Evolutionary conservation across 2,113 vertebrate genomes (phyloP).

Genomic region (Cercopithecus mona): DNA sequence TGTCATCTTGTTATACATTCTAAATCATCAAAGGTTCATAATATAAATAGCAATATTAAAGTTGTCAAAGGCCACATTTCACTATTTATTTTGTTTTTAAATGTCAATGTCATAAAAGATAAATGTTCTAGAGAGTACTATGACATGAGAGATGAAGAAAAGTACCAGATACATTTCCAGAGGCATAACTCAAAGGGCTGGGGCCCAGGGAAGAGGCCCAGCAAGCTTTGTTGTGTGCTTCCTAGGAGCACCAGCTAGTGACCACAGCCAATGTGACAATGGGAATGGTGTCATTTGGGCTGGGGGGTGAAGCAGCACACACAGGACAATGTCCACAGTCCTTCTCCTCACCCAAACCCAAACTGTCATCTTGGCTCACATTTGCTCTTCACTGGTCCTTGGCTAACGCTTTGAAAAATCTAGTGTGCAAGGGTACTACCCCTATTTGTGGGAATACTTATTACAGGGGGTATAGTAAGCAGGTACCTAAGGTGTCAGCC

Average conservation of each 20-base stretch:
- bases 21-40: slow-evolving; percentile 68
- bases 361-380: not conserved
- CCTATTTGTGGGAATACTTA: not conserved
- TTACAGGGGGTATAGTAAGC: not conserved
- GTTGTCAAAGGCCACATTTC: slow-evolving; percentile 69
- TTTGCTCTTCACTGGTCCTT: not conserved
- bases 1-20: slow-evolving; percentile 78
- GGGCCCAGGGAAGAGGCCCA: rapidly evolving
- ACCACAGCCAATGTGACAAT: not conserved
- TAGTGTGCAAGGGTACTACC: not conserved
- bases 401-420: not conserved
- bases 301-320: not conserved
- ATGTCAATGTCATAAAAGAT: slow-evolving; percentile 44
- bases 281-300: not conserved
- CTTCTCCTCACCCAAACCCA: not conserved
- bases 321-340: rapidly evolving
- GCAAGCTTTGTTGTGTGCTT: not conserved
- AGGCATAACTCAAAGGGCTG: not conserved
- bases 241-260: not conserved
- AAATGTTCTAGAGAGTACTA: not conserved
- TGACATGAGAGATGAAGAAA: no score
- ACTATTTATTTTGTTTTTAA: slow-evolving; percentile 65
- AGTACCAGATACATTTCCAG: not conserved
- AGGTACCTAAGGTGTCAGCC: not conserved
- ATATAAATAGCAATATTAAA: slow-evolving; percentile 75